Base-by-base conservation (phyloP, 2,888 invertebrate species). In the Kryphioiulus occultus region DNA sequence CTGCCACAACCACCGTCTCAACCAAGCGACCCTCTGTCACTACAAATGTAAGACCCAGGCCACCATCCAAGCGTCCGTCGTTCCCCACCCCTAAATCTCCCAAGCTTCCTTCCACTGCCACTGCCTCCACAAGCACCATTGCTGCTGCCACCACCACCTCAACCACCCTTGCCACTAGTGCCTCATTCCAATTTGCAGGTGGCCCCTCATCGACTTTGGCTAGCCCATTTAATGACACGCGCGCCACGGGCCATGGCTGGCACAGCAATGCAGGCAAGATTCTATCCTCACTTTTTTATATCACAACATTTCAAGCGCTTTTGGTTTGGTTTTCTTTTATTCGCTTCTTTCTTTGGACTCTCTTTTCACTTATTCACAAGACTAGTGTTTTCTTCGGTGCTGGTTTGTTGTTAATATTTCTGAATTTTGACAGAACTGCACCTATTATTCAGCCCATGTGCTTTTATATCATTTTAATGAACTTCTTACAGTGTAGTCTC, bases 201-300 rank as follows among this genome's bases (percentile, higher is more conserved):
- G 85, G 59, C 32, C 84, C 39, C 42, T 42, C 87, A 26, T 35
- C 87, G 35, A 39, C 68, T 68, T 39, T 39, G 59, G 68, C 82
- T 53, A 39, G 44, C 47, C 68, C 78, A 30, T n/a, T 78, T 42
- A 84, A 42, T 84, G 30, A 47, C 32, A 26, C 68, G 68, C 87
- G 17, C 17, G n/a, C 85, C 68, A 85, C 87, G 17, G 32, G 85
- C 32, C 87, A 85, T 85, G 87, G 87, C 44, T 68, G 85, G 22
- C 85, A 85, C 35, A 85, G 87, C 85, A 87, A 85, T 53, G 83
- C 87, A 87, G 87, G 87, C 87, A 87, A 87, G 87, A 85, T 30
- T 78, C 78, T 78, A 78, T 30, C 30, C 30, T 78, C 78, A 78
- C 78, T 78, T 78, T 68, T 53, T 78, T 78, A 30, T 26, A 30